Percentiles rank a stretch among this genome's conserved stretches.
These are phyloP conservation scores for Drosophila quinaria DNA, from an alignment of 2,888 invertebrate species.

Conservation along the genomic window DNA sequence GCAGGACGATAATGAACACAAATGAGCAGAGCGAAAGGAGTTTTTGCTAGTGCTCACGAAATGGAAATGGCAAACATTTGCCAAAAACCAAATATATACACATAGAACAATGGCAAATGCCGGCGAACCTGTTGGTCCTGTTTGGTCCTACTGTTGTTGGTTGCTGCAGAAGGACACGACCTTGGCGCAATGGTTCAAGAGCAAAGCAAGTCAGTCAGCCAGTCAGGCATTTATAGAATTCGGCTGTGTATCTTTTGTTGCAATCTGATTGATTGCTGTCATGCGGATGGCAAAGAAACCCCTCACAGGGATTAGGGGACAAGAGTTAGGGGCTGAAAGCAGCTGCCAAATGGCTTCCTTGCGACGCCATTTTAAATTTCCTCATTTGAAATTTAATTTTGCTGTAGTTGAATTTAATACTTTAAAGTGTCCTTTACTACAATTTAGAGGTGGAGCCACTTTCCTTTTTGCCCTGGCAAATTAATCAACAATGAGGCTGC, in stretches of 20 bases:
- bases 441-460: slow-evolving; percentile 68
- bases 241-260: slow-evolving; percentile 72
- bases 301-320: slow-evolving; percentile 23
- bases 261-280: slow-evolving; percentile 81
- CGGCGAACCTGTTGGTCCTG: slow-evolving; percentile 69
- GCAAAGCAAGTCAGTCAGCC: slow-evolving; percentile 33
- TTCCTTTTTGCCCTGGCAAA: slow-evolving; percentile 71
- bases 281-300: slow-evolving; percentile 51
- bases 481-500: slow-evolving; percentile 76
- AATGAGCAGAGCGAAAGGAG: slow-evolving; percentile 72
- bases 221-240: slow-evolving; percentile 69
- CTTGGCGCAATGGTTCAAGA: slow-evolving; percentile 69
- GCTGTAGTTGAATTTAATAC: slow-evolving; percentile 42
- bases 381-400: slow-evolving; percentile 20
- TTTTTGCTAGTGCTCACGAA: slow-evolving; percentile 62
- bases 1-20: slow-evolving; percentile 81
- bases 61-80: slow-evolving; percentile 71
- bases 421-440: slow-evolving; percentile 35
- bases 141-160: slow-evolving; percentile 20
- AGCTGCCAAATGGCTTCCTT: slow-evolving; percentile 57
- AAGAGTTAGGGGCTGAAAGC: slow-evolving; percentile 41
- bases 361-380: slow-evolving; percentile 69
- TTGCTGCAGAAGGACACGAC: slow-evolving; percentile 69
- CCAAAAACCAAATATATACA: slow-evolving; percentile 56
- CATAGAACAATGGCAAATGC: slow-evolving; percentile 59